Evolutionary conservation across 2,888 invertebrate genomes (phyloP), one percentile per base, ranked within the genome.

Genomic region (Troides aeacus): DNA sequence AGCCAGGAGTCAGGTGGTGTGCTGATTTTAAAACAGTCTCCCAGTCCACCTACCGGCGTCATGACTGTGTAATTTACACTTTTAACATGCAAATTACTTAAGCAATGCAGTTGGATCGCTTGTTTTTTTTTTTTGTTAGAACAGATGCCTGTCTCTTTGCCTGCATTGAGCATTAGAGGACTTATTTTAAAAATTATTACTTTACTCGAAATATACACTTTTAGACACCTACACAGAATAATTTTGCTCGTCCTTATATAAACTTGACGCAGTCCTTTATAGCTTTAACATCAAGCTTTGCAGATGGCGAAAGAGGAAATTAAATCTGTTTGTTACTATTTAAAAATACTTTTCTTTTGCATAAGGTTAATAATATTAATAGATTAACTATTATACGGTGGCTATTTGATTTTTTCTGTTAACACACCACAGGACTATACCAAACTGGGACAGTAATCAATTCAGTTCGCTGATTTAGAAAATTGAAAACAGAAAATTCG

Each of bases 401-500:
- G 15, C 46, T 15, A 56, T 12, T 36, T 59, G 18, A 68, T 68
- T 42, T 50, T 36, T 21, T 21, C 30, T 39, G 58, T 21, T 59
- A 63, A 63, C 30, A 46, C 15, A 46, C 59, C 58, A 68, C 63
- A 63, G 24, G 3, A 30, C 21, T 23, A 67, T 23, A 23, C 21
- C 46, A 74, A 71, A 57, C 66, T 64, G 64, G 66, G 76, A 79
- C 81, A 77, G 79, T 80, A 80, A 78, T 78, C 64, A 67, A 46
- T 46, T 23, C 66, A 24, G 64, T 64, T 67, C 70, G 64, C 23
- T 77, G 80, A 81, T 76, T 80, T 79, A 80, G 78, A 78, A 78
- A 79, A 81, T 80, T 76, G 78, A 80, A 81, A 81, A 78, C 76
- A 59, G 63, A 76, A 77, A 79, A 78, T 79, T 72, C 79, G 15